A percentile compares a stretch with the other conserved stretches of the same genome.
Evolutionary conservation across 2,888 invertebrate genomes (phyloP).

Genomic region (Dendrolimus pini): DNA sequence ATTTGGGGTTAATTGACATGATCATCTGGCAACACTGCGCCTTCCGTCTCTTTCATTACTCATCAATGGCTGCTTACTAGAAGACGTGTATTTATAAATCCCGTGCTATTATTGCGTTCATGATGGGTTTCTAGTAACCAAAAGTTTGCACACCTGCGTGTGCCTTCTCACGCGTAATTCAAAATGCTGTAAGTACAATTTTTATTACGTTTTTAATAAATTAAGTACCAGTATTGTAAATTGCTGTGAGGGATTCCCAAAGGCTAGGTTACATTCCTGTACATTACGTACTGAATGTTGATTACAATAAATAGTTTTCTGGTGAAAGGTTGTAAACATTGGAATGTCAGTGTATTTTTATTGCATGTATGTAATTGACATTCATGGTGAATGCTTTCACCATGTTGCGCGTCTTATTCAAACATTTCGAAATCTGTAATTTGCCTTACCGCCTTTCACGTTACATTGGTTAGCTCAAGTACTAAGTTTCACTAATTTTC

Average conservation of each 20-base stretch:
- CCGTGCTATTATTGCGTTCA: constrained; percentile 74
- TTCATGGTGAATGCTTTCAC: background rate
- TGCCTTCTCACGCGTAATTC: constrained; percentile 77
- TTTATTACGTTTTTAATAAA: constrained; percentile 10
- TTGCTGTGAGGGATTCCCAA: background rate
- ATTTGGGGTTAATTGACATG: too few species aligned
- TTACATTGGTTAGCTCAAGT: too few species aligned
- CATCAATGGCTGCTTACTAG: constrained; percentile 60
- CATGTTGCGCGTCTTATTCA: background rate
- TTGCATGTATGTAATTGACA: background rate
- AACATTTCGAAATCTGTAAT: constrained; percentile 1
- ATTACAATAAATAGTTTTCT: background rate
- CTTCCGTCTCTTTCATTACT: constrained; percentile 37
- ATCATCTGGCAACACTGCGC: too few species aligned
- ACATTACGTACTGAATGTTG: background rate
- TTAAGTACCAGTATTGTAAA: background rate
- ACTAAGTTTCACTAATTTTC: too few species aligned
- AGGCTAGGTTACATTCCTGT: background rate
- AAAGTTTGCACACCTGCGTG: constrained; percentile 84
- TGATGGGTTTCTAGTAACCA: constrained; percentile 85
- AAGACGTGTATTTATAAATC: constrained; percentile 64
- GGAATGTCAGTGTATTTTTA: background rate
- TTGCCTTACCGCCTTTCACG: background rate
- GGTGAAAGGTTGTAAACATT: background rate
- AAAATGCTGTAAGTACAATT: constrained; percentile 81